These are phyloP conservation scores for Odontomyia ornata DNA, from an alignment of 2,888 invertebrate genomes.

Conservation along the genomic window DNA sequence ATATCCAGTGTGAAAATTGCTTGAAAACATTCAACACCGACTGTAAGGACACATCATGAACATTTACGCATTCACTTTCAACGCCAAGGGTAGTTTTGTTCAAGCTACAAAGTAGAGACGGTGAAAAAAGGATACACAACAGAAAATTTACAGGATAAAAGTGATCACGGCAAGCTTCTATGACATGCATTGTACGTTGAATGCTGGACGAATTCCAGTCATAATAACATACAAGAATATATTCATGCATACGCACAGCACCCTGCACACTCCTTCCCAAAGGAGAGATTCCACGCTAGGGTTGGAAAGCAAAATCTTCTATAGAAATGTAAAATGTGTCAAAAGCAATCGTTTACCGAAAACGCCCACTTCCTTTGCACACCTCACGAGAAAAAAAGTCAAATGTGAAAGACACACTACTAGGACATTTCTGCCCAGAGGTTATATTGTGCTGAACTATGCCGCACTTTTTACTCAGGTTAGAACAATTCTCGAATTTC, in stretches of 20 bases:
- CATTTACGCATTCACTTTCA: neutral
- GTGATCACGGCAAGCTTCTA: slow-evolving; percentile 35
- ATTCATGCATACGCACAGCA: neutral
- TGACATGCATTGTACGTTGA: slow-evolving; percentile 14
- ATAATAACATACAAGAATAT: slow-evolving; percentile 13
- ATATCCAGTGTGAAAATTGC: slow-evolving; percentile 42
- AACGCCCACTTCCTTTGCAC: slow-evolving; percentile 42
- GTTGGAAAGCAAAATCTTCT: neutral
- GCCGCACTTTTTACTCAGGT: slow-evolving; percentile 1
- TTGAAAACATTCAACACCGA: neutral
- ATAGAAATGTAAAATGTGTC: slow-evolving; percentile 33
- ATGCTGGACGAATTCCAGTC: slow-evolving; percentile 12
- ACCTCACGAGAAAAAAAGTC: neutral
- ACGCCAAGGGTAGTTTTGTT: neutral
- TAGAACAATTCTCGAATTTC: slow-evolving; percentile 23
- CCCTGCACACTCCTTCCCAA: too few species aligned
- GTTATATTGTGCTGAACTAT: neutral
- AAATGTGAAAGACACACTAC: neutral
- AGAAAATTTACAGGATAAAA: slow-evolving; percentile 11
- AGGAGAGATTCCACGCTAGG: too few species aligned
- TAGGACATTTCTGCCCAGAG: neutral
- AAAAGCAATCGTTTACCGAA: slow-evolving; percentile 37
- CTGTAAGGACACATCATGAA: neutral
- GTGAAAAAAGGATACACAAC: neutral
- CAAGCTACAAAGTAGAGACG: neutral